Percentiles rank a stretch among this genome's conserved stretches.
phyloP scores from a whole-genome alignment of 2,888 invertebrate species.

The Drosophila macrospina region DNA sequence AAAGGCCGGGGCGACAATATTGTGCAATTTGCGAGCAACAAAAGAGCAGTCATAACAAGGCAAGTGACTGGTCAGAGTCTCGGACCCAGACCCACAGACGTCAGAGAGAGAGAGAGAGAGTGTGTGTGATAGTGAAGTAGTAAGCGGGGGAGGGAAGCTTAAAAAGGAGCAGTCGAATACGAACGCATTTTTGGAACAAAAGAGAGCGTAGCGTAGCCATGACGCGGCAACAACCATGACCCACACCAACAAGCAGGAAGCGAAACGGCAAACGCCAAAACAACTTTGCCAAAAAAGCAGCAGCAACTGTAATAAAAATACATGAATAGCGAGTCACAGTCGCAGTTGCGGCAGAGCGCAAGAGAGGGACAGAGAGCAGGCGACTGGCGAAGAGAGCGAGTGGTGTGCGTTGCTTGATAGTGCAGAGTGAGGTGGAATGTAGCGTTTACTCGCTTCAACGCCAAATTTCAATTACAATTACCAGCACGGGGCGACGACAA shows the following conservation, averaged over 20 bases:
- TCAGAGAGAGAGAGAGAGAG: not conserved
- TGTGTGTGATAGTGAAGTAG: not conserved
- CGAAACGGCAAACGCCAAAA: conserved; percentile 59
- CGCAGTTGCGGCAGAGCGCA: not conserved
- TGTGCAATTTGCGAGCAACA: conserved; percentile 58
- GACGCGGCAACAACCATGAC: conserved; percentile 80
- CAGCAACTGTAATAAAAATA: conserved; percentile 70
- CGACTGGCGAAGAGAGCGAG: not conserved
- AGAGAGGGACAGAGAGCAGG: conserved; percentile 13
- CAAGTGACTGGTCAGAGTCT: conserved; percentile 56
- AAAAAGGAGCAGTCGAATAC: conserved; percentile 67
- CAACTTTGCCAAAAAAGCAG: conserved; percentile 64
- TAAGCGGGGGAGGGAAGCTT: not conserved
- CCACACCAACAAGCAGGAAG: conserved; percentile 82
- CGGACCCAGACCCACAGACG: conserved; percentile 43
- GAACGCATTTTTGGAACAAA: conserved; percentile 29
- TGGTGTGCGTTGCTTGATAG: conserved; percentile 5
- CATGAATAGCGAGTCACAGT: conserved; percentile 18
- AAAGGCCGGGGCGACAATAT: conserved; percentile 58
- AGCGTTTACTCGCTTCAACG: conserved; percentile 79
- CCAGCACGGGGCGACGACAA: conserved; percentile 46
- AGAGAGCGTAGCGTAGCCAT: conserved; percentile 36
- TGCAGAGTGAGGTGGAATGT: conserved; percentile 26
- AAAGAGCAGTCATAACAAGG: conserved; percentile 70
- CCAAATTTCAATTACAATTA: conserved; percentile 83